Base-by-base conservation (phyloP, 2,113 vertebrate species). In the Clupea harengus region DNA sequence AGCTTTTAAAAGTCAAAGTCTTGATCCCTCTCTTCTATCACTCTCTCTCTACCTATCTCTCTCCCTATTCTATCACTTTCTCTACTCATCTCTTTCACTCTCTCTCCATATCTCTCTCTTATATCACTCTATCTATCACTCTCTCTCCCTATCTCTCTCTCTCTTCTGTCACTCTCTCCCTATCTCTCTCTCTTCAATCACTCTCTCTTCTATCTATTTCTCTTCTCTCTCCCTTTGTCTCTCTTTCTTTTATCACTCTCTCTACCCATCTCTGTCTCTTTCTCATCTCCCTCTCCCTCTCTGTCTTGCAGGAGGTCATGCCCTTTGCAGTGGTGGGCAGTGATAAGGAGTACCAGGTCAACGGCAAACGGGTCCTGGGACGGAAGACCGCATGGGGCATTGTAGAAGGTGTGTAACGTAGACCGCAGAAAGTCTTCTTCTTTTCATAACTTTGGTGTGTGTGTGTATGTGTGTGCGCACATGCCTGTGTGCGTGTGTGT, bases 251-350 rank as follows among this genome's bases (percentile, higher is more conserved):
- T 81, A 39, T 64, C 22, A 18, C 86, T 52, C 20, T 7, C 1
- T 67, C 39, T 32, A 67, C 18, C 83, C 83, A 88, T 82, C 44
- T 86, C 83, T 89, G 49, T 45, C 44, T 90, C 46, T 45, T 28
- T 75, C 9, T 28, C n/a, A 3, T 45, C 44, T 90, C 46, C 28
- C 67, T 75, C 9, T 28, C n/a, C 10, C 67, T 32, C 67, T 13
- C 67, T 75, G 8, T 75, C 72, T 0, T 20, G 10, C 95, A 99
- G 98, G 98, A 99, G 93, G 94, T 95, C 85, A 99, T 99, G 97
- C 98, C 98, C 81, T 99, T 99, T 18, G 98, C 98, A 15, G 97
- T 99, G 86, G 97, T 99, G 89, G 98, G 98, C 85, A 99, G 98
- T 0, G 98, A 99, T 93, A 99, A 98, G 94, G 98, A 99, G 88